Evolutionary conservation across 2,888 invertebrate genomes (phyloP).

Genomic region (Ypsolopha sequella): DNA sequence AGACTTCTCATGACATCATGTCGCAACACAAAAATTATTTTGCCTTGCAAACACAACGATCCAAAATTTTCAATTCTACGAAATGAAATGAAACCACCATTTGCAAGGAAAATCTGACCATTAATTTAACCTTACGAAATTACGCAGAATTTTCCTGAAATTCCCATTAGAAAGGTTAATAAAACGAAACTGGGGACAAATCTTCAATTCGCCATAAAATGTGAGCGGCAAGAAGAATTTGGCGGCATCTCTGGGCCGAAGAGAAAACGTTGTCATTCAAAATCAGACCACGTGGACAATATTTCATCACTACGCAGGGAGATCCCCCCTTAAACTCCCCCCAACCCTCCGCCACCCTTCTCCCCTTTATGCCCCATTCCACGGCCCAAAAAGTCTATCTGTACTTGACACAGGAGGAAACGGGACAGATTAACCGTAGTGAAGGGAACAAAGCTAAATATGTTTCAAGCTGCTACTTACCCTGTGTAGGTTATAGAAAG

Average conservation of each 20-base stretch:
- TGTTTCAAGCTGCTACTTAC: constrained; percentile 67
- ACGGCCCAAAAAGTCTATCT: constrained; percentile 68
- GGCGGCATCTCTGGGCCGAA: constrained; percentile 50
- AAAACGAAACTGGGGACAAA: constrained; percentile 21
- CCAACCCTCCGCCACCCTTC: constrained; percentile 19
- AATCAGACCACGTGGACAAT: constrained; percentile 81
- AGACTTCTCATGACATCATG: too few species aligned
- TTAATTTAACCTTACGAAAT: not conserved
- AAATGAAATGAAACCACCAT: not conserved
- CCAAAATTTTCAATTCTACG: too few species aligned
- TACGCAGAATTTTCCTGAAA: not conserved
- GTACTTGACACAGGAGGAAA: constrained; percentile 70
- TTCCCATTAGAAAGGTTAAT: not conserved
- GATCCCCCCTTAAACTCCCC: constrained; percentile 25
- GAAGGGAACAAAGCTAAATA: constrained; percentile 71
- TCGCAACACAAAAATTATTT: too few species aligned
- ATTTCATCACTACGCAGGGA: constrained; percentile 76
- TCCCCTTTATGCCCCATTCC: constrained; percentile 20
- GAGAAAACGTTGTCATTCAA: constrained; percentile 75
- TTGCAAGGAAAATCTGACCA: not conserved
- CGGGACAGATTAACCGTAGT: constrained; percentile 70
- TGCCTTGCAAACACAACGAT: too few species aligned
- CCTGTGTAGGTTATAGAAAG: constrained; percentile 36
- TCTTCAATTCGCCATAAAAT: constrained; percentile 57
- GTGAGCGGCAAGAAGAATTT: constrained; percentile 51